A percentile compares a stretch with the other conserved stretches of the same genome.
These are phyloP conservation scores for Mongoloraphidia duomilia DNA, from an alignment of 2,888 invertebrate species.

Conservation along the genomic window DNA sequence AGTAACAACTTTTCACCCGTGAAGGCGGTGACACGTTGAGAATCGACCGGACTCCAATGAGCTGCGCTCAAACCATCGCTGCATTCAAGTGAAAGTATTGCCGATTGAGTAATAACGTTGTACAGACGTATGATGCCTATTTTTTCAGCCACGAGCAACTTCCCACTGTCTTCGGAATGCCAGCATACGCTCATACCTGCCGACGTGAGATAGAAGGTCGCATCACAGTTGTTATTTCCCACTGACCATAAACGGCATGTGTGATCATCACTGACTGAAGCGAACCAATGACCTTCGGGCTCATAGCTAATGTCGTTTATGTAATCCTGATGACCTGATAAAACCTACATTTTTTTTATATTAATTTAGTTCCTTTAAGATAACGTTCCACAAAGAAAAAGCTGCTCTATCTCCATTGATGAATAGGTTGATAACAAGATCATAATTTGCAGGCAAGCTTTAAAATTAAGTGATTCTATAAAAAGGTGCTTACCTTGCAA, in stretches of 20 bases:
- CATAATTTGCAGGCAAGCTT: no score
- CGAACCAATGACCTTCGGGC: conserved; percentile 49
- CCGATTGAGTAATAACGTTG: conserved; percentile 49
- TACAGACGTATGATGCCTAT: conserved; percentile 59
- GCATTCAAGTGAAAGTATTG: conserved; percentile 49
- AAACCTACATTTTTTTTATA: conserved; percentile 26
- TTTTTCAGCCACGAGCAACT: conserved; percentile 61
- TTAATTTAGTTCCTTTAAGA: no score
- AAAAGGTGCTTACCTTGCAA: conserved; percentile 27
- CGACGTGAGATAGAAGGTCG: conserved; percentile 47
- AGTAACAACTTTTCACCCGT: conserved; percentile 50
- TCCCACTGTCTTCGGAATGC: conserved; percentile 53
- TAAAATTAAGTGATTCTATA: not conserved
- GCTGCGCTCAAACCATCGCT: conserved; percentile 47
- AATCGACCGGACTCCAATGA: conserved; percentile 54
- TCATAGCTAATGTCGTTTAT: conserved; percentile 57
- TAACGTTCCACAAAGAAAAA: no score
- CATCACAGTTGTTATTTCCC: conserved; percentile 34
- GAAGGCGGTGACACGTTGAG: conserved; percentile 44
- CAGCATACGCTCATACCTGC: conserved; percentile 50
- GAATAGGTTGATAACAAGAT: no score
- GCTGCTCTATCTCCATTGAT: no score
- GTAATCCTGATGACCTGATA: conserved; percentile 50
- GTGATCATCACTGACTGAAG: conserved; percentile 64
- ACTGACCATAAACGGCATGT: conserved; percentile 54